phyloP scores from a whole-genome alignment of 64 coral and sea anemone species.

The Pocillopora damicornis region DNA sequence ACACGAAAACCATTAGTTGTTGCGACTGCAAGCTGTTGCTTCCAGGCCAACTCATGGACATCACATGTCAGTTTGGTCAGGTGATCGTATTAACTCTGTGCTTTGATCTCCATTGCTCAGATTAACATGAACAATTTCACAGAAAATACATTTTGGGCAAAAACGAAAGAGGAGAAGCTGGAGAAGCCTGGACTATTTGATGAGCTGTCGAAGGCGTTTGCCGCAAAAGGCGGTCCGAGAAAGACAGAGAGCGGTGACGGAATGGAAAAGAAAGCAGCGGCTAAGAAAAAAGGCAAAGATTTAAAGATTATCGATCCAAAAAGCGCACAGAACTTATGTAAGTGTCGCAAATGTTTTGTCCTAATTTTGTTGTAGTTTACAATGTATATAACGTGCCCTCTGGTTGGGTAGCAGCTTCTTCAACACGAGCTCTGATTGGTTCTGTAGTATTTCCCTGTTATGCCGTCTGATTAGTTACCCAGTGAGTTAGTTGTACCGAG shows the following conservation, averaged over 20 bases:
- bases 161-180: conserved; percentile 94
- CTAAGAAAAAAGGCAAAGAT: conserved; percentile 87
- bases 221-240: conserved; percentile 73
- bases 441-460: too few relatives aligned
- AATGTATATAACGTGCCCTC: background rate
- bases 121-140: conserved; percentile 90
- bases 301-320: conserved; percentile 90
- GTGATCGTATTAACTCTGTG: too few relatives aligned
- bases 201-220: conserved; percentile 72
- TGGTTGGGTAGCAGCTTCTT: too few relatives aligned
- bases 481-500: too few relatives aligned
- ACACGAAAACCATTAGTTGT: too few relatives aligned
- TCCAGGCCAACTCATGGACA: background rate
- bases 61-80: background rate
- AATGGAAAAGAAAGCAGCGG: conserved; percentile 58
- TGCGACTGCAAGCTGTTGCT: background rate
- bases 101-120: conserved; percentile 25
- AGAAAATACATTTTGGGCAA: conserved; percentile 94
- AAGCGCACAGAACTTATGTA: conserved; percentile 99
- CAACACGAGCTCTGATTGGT: too few relatives aligned
- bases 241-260: conserved; percentile 65
- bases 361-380: background rate
- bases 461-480: too few relatives aligned
- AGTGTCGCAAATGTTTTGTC: conserved; percentile 6
- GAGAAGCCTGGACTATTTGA: conserved; percentile 81